These are phyloP conservation scores for Carabus problematicus DNA, from an alignment of 2,888 invertebrate species.

Conservation along the genomic window DNA sequence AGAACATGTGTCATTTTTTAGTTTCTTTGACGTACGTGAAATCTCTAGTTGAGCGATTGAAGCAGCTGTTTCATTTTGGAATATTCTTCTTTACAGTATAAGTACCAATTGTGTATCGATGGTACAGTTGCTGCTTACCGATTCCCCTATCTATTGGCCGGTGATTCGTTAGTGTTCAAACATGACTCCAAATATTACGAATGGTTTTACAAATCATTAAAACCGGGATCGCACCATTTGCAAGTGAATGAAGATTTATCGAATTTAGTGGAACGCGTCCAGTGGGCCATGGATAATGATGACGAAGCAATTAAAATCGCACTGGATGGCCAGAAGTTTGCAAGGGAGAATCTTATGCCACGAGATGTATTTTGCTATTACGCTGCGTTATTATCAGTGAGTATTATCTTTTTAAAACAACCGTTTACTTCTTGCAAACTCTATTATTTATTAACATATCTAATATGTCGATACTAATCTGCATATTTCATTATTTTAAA, in stretches of 20 bases:
- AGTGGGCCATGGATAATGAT: constrained; percentile 80
- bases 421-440: too few relatives aligned
- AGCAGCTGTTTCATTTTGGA: not conserved
- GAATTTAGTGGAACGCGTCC: constrained; percentile 78
- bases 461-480: constrained; percentile 10
- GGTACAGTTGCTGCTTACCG: constrained; percentile 97
- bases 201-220: constrained; percentile 84
- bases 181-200: constrained; percentile 95
- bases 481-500: not conserved
- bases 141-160: constrained; percentile 88
- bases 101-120: constrained; percentile 93
- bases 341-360: constrained; percentile 80
- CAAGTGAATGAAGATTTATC: constrained; percentile 81
- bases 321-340: constrained; percentile 72
- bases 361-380: constrained; percentile 90
- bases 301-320: constrained; percentile 71
- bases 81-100: constrained; percentile 69
- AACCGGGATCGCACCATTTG: constrained; percentile 82
- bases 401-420: constrained; percentile 42
- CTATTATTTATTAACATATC: constrained; percentile 4
- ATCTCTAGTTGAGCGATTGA: not conserved
- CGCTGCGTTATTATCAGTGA: constrained; percentile 71
- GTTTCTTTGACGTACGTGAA: constrained; percentile 87
- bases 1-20: constrained; percentile 86
- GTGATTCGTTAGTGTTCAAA: constrained; percentile 88